Conservation (phyloP, 2,113 vertebrate genomes). For the Lamprotornis superbus region DNA sequence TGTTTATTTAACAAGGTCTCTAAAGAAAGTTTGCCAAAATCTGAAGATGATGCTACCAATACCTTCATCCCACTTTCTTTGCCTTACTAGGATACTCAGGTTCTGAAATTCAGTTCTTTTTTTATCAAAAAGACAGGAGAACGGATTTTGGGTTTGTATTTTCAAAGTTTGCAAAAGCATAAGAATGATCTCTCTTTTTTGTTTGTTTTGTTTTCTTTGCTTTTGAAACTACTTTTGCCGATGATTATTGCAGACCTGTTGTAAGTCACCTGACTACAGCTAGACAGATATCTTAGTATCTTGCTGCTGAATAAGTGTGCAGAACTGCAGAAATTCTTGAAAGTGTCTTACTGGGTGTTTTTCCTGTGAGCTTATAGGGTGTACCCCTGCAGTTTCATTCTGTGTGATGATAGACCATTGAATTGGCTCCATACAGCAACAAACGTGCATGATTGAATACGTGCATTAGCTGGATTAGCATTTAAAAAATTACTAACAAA, state of each 20-base stretch:
- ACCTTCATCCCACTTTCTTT: not conserved
- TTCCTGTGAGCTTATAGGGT: not conserved
- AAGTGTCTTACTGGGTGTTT: not conserved
- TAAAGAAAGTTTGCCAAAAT: not conserved
- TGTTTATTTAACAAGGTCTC: not conserved
- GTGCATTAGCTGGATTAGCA: not conserved
- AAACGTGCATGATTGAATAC: not conserved
- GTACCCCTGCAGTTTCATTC: not conserved
- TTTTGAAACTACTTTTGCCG: not conserved
- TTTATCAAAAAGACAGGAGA: not conserved
- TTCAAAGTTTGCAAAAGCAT: not conserved
- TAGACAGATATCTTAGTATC: not conserved
- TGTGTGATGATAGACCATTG: not conserved
- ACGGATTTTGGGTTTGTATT: not conserved
- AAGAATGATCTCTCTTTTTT: not conserved
- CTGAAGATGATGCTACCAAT: not conserved
- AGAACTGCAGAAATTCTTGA: not conserved
- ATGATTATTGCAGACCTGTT: not conserved
- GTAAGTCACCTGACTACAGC: not conserved
- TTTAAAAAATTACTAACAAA: not conserved
- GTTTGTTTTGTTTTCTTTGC: not conserved
- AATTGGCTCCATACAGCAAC: not conserved
- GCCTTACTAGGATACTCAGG: not conserved
- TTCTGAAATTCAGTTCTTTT: not conserved
- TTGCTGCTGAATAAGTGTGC: not conserved